Conservation (phyloP, 2,888 invertebrate genomes). For the Monopis laevigella region DNA sequence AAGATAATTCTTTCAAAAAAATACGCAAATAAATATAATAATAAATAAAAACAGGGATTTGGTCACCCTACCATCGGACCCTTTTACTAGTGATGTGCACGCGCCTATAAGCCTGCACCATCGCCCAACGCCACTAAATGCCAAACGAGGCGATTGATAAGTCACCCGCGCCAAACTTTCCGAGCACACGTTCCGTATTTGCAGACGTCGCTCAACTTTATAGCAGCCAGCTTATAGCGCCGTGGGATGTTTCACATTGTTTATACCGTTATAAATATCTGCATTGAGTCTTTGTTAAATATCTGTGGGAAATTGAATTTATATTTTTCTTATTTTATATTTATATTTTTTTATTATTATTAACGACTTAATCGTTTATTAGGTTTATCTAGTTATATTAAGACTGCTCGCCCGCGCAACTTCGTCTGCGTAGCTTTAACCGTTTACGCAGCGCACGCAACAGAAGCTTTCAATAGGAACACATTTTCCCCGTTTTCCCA, state of each 20-base stretch:
- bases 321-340: no score
- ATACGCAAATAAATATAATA: no score
- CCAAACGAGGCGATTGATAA: slow-evolving; percentile 51
- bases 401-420: no score
- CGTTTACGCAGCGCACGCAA: no score
- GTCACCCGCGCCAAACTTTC: slow-evolving; percentile 24
- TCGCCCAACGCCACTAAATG: slow-evolving; percentile 45
- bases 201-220: slow-evolving; percentile 23
- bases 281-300: slow-evolving; percentile 2
- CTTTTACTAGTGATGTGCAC: slow-evolving; percentile 26
- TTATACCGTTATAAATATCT: slow-evolving; percentile 8
- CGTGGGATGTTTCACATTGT: slow-evolving; percentile 33
- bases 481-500: no score
- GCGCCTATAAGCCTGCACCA: slow-evolving; percentile 38
- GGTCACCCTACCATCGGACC: slow-evolving; percentile 9
- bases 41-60: no score
- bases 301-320: slow-evolving; percentile 9
- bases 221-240: slow-evolving; percentile 26
- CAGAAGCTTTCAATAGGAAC: no score
- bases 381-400: no score
- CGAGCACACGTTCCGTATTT: slow-evolving; percentile 37
- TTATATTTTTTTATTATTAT: no score
- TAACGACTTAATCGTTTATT: no score
- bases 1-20: no score
- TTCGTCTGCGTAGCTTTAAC: no score